Percentiles rank a stretch among this genome's conserved stretches.
These are phyloP conservation scores for Malurus alboscapulatus DNA, from an alignment of 2,113 vertebrate species.

Conservation along the genomic window DNA sequence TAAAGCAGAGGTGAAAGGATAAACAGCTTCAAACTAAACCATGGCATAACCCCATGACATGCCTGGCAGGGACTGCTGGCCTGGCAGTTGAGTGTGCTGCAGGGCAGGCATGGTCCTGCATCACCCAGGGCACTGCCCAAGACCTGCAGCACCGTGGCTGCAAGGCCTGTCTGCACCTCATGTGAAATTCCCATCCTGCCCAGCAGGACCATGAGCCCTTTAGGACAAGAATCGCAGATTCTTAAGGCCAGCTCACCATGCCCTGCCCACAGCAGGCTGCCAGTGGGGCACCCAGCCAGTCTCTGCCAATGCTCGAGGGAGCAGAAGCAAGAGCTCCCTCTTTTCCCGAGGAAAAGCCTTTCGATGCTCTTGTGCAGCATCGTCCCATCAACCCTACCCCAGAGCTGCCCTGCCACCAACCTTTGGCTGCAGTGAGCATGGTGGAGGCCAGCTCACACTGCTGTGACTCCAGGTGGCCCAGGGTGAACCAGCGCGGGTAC, in stretches of 20 bases:
- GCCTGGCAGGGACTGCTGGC: background rate
- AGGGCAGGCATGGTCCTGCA: background rate
- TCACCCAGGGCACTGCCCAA: background rate
- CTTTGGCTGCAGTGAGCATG: constrained; percentile 96
- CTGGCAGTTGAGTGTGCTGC: background rate
- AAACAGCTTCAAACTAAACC: background rate
- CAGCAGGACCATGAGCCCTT: background rate
- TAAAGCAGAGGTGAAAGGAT: background rate
- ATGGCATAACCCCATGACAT: accelerated
- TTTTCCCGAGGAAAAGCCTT: background rate
- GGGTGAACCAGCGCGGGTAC: constrained; percentile 97
- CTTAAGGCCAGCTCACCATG: accelerated
- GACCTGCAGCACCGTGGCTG: accelerated
- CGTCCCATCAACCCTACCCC: background rate
- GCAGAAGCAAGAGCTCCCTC: background rate
- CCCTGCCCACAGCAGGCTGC: background rate
- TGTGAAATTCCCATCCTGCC: background rate
- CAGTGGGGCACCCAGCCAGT: background rate
- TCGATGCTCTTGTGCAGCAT: background rate
- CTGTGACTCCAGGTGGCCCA: constrained; percentile 97
- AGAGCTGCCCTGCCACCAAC: constrained; percentile 55
- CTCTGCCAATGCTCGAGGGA: background rate
- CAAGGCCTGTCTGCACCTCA: background rate
- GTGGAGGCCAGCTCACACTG: constrained; percentile 98
- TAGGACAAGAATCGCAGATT: background rate